These are phyloP conservation scores for Agrotis segetum DNA, from an alignment of 2,888 invertebrate species.

Conservation along the genomic window DNA sequence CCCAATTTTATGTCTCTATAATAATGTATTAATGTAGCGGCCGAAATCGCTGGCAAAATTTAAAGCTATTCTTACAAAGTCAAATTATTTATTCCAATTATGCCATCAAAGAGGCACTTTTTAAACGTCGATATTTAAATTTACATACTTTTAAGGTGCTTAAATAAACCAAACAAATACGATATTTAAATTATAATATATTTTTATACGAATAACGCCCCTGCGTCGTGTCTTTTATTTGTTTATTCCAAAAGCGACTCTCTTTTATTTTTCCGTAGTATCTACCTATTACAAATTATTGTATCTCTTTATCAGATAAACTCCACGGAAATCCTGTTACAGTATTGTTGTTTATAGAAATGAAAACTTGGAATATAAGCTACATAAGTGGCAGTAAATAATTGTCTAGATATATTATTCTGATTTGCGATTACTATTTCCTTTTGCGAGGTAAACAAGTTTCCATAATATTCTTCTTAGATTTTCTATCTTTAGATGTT, in stretches of 20 bases:
- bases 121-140: no score
- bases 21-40: no score
- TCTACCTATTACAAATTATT: constrained; percentile 45
- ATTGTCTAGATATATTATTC: constrained; percentile 27
- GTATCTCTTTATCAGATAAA: constrained; percentile 49
- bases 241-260: constrained; percentile 39
- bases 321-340: constrained; percentile 18
- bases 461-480: constrained; percentile 20
- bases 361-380: constrained; percentile 20
- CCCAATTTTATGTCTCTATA: no score
- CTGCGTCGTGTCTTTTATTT: no score
- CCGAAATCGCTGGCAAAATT: no score
- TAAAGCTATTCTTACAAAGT: no score
- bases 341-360: constrained; percentile 34
- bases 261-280: constrained; percentile 40
- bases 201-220: no score
- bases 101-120: no score
- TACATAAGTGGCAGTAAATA: constrained; percentile 23
- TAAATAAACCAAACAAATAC: constrained; percentile 29
- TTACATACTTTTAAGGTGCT: constrained; percentile 6
- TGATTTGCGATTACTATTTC: constrained; percentile 29
- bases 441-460: constrained; percentile 34
- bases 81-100: no score
- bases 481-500: neutral
- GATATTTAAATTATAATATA: no score